Base-by-base conservation (phyloP, 2,113 vertebrate species). In the Tragelaphus scriptus region DNA sequence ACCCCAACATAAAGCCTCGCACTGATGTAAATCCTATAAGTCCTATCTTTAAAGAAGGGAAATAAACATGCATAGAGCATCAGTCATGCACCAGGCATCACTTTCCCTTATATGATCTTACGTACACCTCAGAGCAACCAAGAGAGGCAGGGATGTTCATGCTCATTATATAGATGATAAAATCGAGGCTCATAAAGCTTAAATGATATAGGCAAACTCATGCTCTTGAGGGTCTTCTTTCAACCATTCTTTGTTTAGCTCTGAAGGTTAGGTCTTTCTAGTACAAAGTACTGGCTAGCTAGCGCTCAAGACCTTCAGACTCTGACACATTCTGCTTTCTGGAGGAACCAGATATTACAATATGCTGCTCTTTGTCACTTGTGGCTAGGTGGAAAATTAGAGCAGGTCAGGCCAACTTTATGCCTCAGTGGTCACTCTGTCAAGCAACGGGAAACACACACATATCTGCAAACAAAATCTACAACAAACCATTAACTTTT, bases 331-430 rank as follows among this genome's bases (percentile, higher is more conserved):
- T 95, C 58, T 53, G 51, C 49, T 77, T 77, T 51, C 13, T 32
- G 21, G 17, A 92, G 79, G 47, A 90, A 56, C 23, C 32, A 90
- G 85, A 30, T 61, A 58, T 53, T 88, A 53, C 17, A 88, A 91
- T 51, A 53, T 32, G 21, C 36, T 91, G 19, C 32, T 82, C 75
- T 94, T 63, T 59, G 85, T 97, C 91, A 86, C 15, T 95, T 94
- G 59, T 79, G 65, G 88, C 44, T 55, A 84, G 56, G 53, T 21
- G 51, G 49, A 95, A 96, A 95, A 97, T 91, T 80, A 94, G 49
- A 95, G 28, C 65, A 53, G 94, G 55, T 4, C 28, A 86, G 0
- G 0, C 51, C 71, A 75, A 49, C 56, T 49, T 84, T 79, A 82
- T 12, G 23, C 55, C 36, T 85, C 68, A 58, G 55, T 36, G 32